Conservation (phyloP, 2,113 vertebrate species). For the Chrysochloris asiatica region DNA sequence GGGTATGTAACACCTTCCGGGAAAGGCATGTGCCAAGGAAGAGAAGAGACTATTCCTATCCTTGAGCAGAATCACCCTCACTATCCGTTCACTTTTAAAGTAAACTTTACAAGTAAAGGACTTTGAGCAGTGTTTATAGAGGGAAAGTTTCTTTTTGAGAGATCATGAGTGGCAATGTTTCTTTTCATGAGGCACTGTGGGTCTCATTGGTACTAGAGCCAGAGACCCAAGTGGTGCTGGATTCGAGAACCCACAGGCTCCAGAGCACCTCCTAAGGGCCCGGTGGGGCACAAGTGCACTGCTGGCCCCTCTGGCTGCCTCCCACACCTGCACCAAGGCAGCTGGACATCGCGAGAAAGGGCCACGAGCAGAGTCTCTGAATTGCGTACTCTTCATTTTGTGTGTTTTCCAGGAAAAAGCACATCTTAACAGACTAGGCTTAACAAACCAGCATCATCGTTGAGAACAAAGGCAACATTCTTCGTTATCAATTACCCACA, state of each 20-base stretch:
- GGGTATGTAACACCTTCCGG: too few relatives aligned
- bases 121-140: too few relatives aligned
- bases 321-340: background rate
- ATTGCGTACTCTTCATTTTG: too few relatives aligned
- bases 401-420: constrained; percentile 24
- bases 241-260: background rate
- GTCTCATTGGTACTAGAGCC: background rate
- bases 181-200: background rate
- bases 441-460: too few relatives aligned
- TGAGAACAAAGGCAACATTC: background rate
- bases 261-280: background rate
- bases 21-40: background rate
- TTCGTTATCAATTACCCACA: background rate
- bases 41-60: too few relatives aligned
- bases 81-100: background rate
- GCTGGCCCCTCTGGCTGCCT: background rate
- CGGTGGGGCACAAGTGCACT: background rate
- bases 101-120: too few relatives aligned
- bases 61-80: background rate
- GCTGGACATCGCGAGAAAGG: constrained; percentile 49
- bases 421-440: background rate
- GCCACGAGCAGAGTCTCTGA: constrained; percentile 32
- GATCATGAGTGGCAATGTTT: background rate
- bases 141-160: too few relatives aligned
- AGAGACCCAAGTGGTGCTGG: background rate